Evolutionary conservation across 2,797 vertebrate species (phyloP), one percentile per base, ranked within the genome.

Genomic region (Protosalanx chinensis): DNA sequence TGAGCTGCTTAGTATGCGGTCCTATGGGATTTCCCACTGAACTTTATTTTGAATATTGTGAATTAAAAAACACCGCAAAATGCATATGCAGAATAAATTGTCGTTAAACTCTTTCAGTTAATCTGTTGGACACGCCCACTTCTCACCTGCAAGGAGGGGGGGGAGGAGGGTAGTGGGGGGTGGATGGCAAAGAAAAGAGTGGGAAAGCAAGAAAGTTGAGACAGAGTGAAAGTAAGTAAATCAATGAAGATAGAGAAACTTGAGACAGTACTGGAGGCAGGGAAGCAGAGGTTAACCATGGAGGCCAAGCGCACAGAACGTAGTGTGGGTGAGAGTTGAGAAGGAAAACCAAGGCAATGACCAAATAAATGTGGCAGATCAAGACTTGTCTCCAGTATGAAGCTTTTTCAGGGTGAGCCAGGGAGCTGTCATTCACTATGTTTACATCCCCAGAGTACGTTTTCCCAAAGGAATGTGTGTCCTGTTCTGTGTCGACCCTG

Each of bases 211-310:
- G 51, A 56, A n/a, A 56, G 41, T 16, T 56, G 51, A 56, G 18
- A 56, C 15, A 56, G 51, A n/a, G 51, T 18, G 51, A 56, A n/a
- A 56, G 41, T 1, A 46, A 46, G 41, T 13, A 46, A 46, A 46
- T 46, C 41, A 56, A 56, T 56, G 5, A n/a, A 67, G 37, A 64
- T 18, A 5, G 65, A 67, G 51, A 13, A 46, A 46, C 41, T 46
- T 46, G 41, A 46, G 41, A 8, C 10, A 46, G 41, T 46, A 13
- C 41, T 46, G n/a, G 27, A 27, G 66, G 58, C 41, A 30, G 12
- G 41, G 60, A 76, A 75, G 67, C 66, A 76, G 29, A 72, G 72
- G 65, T 70, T n/a, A 46, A 46, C 41, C 46, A 56, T 56, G 51
- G 51, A 73, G 70, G 35, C 58, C 5, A 13, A 32, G 33, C 16